Evolutionary conservation across 2,888 invertebrate genomes (phyloP).

Genomic region (Campopleginae sp.): DNA sequence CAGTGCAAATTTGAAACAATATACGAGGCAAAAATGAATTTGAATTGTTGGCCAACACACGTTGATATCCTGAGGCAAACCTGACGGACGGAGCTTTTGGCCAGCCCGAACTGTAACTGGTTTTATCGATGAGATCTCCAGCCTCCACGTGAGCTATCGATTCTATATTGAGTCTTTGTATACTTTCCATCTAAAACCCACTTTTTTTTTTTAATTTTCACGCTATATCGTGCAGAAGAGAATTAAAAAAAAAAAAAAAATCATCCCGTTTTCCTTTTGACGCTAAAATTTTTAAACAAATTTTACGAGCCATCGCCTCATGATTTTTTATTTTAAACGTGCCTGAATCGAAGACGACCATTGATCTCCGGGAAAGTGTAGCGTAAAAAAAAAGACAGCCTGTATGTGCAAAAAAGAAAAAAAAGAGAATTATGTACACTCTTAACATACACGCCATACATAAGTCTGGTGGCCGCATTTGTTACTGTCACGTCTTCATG

Average conservation of each 20-base stretch:
- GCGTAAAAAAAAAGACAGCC: background rate
- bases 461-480: constrained; percentile 50
- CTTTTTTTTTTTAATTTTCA: background rate
- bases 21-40: background rate
- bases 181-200: background rate
- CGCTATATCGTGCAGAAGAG: background rate
- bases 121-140: background rate
- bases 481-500: constrained; percentile 62
- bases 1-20: background rate
- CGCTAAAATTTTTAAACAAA: no score
- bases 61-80: background rate
- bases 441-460: constrained; percentile 5
- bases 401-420: background rate
- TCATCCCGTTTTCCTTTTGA: no score
- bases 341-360: background rate
- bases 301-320: background rate
- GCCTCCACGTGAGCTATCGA: background rate
- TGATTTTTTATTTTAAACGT: background rate
- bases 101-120: background rate
- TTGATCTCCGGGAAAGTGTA: background rate
- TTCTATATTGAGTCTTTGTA: background rate
- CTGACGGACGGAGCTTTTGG: background rate
- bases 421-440: constrained; percentile 5
- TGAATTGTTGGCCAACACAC: background rate
- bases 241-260: background rate